Evolutionary conservation across 2,113 vertebrate species (phyloP), one percentile per base, ranked within the genome.

Genomic region (Passer montanus): DNA sequence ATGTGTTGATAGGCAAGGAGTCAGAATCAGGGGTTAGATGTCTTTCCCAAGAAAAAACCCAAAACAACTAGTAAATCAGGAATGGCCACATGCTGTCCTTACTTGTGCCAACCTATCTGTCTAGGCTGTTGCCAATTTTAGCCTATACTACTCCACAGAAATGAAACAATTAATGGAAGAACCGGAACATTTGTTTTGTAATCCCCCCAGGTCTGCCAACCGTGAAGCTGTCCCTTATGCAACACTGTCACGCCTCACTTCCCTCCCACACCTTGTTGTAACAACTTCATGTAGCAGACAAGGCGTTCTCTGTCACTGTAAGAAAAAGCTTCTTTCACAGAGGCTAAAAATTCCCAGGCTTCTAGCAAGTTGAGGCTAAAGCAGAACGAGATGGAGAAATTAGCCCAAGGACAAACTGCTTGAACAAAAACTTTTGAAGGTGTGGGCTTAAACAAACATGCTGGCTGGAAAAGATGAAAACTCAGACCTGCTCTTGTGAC

Each of bases 371-470:
- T 87, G 56, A 89, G 69, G 72, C 79, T 74, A 74, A 74, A 82
- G 56, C 64, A 90, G 76, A 94, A 84, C 0, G 0, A 90, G 73
- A 92, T 46, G n/a, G 46, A 94, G 73, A 89, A 94, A 93, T 50
- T 64, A 92, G 76, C 85, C 92, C 79, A 92, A 92, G 76, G 79
- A 84, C 76, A 92, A 86, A 92, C n/a, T 60, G 55, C 55, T 66
- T 68, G 35, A 95, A 93, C 47, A 79, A 93, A 84, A 93, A 81
- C 60, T 87, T 95, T 56, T 39, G 68, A 88, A 96, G 88, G 92
- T 87, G 64, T 43, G 15, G 43, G 44, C 58, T 95, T 89, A 93
- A 92, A 93, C n/a, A 86, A 95, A 88, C 44, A 63, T 11, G 30
- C 37, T 69, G 20, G 13, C 80, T 93, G 20, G 35, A 77, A 89